A percentile compares a stretch with the other conserved stretches of the same genome.
phyloP scores from a whole-genome alignment of 1,140 invertebrate species.

The Brachionus manjavacas region DNA sequence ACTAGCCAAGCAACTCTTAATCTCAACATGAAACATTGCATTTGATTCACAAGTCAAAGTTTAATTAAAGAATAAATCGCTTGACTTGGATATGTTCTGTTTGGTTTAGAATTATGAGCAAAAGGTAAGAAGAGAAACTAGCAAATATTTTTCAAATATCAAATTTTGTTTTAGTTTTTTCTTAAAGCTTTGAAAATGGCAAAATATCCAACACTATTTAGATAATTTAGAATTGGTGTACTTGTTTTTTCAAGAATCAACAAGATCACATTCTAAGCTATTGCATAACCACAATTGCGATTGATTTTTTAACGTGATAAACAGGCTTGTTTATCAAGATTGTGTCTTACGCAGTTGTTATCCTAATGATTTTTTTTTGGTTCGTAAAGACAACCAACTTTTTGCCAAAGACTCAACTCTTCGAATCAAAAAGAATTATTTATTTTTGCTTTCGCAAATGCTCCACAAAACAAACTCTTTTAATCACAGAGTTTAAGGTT shows the following conservation, averaged over 20 bases:
- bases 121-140: neutral
- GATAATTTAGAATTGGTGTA: neutral
- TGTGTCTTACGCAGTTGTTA: neutral
- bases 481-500: neutral
- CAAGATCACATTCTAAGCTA: neutral
- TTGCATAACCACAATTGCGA: neutral
- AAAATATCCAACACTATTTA: neutral
- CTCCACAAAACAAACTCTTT: neutral
- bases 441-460: neutral
- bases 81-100: neutral
- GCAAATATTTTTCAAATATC: constrained; percentile 30
- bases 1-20: neutral
- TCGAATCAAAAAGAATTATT: neutral
- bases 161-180: constrained; percentile 24
- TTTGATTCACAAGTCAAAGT: neutral
- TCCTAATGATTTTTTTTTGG: neutral
- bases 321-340: constrained; percentile 3
- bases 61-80: neutral
- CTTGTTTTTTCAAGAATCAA: neutral
- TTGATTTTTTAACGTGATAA: neutral
- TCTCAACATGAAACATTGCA: neutral
- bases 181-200: neutral
- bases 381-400: neutral
- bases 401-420: neutral
- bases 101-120: neutral